phyloP scores from a whole-genome alignment of 2,113 vertebrate species.

The Entelurus aequoreus region DNA sequence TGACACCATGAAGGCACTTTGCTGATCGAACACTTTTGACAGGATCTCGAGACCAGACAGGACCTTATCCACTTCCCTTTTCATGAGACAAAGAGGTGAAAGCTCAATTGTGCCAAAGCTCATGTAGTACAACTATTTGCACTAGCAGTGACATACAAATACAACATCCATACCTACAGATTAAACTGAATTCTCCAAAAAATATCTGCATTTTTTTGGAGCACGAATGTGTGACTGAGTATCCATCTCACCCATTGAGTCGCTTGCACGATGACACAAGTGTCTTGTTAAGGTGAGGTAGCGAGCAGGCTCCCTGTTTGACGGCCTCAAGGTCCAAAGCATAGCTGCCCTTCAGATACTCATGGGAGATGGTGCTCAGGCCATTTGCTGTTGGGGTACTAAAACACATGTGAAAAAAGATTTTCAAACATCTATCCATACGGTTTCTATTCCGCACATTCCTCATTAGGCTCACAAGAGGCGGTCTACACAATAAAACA shows the following conservation, averaged over 20 bases:
- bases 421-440: not conserved
- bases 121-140: not conserved
- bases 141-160: not conserved
- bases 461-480: no score
- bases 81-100: not conserved
- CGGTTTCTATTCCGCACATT: no score
- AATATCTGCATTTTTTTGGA: not conserved
- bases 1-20: constrained; percentile 86
- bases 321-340: constrained; percentile 90
- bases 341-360: constrained; percentile 94
- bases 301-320: constrained; percentile 79
- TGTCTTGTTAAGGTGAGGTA: constrained; percentile 91
- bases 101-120: not conserved
- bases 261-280: constrained; percentile 86
- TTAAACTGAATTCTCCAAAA: no score
- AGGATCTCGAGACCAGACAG: constrained; percentile 89
- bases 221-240: not conserved
- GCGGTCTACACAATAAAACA: no score
- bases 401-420: constrained; percentile 15
- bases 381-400: constrained; percentile 78
- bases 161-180: not conserved
- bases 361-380: constrained; percentile 86
- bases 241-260: constrained; percentile 81
- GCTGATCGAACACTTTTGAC: constrained; percentile 95
- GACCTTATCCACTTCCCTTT: constrained; percentile 92